phyloP scores from a whole-genome alignment of 1,140 invertebrate species.

The Marisa cornuarietis region DNA sequence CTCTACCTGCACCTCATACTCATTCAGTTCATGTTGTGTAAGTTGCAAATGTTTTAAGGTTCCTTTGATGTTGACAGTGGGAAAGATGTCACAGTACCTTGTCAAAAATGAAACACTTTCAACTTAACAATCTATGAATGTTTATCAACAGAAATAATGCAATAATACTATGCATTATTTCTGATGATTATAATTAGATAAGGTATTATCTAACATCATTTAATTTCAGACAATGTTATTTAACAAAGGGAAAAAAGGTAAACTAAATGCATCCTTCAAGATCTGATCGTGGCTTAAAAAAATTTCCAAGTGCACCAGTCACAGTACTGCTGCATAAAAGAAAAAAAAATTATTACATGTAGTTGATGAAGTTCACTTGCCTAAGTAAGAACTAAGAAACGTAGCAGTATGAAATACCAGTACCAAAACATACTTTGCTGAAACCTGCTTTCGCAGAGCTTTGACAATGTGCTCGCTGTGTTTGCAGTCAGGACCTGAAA shows the following conservation, averaged over 20 bases:
- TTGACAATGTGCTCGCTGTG: constrained; percentile 62
- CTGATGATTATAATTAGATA: too few relatives aligned
- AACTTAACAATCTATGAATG: too few relatives aligned
- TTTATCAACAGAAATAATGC: too few relatives aligned
- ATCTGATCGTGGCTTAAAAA: too few relatives aligned
- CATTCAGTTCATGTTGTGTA: constrained; percentile 63
- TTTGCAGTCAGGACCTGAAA: constrained; percentile 64
- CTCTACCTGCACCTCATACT: constrained; percentile 62
- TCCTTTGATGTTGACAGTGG: constrained; percentile 64
- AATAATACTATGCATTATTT: too few relatives aligned
- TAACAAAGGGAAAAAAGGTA: too few relatives aligned
- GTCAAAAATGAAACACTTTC: neutral
- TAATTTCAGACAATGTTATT: too few relatives aligned
- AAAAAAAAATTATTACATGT: too few relatives aligned
- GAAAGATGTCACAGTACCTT: constrained; percentile 66
- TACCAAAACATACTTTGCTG: constrained; percentile 58
- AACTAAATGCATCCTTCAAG: too few relatives aligned
- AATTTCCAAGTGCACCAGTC: too few relatives aligned
- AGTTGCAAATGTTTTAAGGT: constrained; percentile 65
- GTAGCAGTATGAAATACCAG: neutral
- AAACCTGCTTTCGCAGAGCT: constrained; percentile 58
- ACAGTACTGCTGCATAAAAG: too few relatives aligned
- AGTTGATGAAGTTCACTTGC: neutral
- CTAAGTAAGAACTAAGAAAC: neutral
- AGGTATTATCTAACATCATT: too few relatives aligned